Evolutionary conservation across 2,113 vertebrate genomes (phyloP).

Genomic region (Boleophthalmus pectinirostris): DNA sequence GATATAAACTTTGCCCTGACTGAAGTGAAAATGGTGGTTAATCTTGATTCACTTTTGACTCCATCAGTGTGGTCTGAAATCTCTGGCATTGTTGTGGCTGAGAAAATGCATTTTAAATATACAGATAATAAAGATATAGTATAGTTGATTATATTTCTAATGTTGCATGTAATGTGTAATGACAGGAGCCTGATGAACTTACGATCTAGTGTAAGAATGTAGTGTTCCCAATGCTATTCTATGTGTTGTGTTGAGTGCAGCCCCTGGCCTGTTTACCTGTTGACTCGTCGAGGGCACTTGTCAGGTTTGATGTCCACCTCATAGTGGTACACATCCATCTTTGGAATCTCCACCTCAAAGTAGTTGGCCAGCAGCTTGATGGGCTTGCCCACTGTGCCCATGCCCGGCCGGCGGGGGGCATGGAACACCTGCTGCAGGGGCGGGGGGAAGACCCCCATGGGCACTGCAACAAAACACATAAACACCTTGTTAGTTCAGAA

Average conservation of each 20-base stretch:
- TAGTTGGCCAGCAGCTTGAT: slow-evolving; percentile 99
- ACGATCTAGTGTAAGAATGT: not conserved
- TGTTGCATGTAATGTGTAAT: too few species aligned
- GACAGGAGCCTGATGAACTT: too few species aligned
- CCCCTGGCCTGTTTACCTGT: slow-evolving; percentile 82
- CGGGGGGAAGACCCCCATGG: slow-evolving; percentile 92
- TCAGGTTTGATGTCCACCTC: slow-evolving; percentile 99
- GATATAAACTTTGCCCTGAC: not conserved
- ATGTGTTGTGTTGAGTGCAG: too few species aligned
- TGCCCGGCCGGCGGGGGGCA: slow-evolving; percentile 94
- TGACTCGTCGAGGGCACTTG: slow-evolving; percentile 98
- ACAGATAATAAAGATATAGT: too few species aligned
- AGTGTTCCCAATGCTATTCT: not conserved
- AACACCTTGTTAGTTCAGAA: slow-evolving; percentile 7
- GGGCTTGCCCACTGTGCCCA: slow-evolving; percentile 98
- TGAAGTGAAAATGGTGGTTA: not conserved
- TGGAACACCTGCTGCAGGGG: slow-evolving; percentile 99
- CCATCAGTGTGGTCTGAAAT: too few species aligned
- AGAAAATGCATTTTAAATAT: not conserved
- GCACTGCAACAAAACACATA: slow-evolving; percentile 70
- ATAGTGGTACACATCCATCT: slow-evolving; percentile 98
- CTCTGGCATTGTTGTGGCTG: too few species aligned
- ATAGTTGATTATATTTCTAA: too few species aligned
- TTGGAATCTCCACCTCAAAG: slow-evolving; percentile 99
- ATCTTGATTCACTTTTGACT: slow-evolving; percentile 33